phyloP scores from a whole-genome alignment of 53 echinoderm and acorn worm genomes.

The Astropecten irregularis region DNA sequence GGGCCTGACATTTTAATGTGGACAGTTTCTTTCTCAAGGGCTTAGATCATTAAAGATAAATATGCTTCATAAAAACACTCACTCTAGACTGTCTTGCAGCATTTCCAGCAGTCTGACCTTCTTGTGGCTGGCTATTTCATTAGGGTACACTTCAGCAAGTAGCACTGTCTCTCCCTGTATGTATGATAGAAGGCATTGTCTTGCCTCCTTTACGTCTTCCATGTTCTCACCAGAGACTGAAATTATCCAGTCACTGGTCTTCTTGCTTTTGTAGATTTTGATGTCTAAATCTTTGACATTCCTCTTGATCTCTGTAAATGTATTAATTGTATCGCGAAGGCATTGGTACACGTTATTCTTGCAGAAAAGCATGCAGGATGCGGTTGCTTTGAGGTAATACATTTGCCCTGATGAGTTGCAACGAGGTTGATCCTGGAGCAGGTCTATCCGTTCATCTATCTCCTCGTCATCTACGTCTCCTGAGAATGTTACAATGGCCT shows the following conservation, averaged over 20 bases:
- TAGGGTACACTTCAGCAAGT: not conserved
- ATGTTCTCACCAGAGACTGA: not conserved
- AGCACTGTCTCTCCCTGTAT: slow-evolving; percentile 27
- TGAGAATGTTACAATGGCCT: slow-evolving; percentile 47
- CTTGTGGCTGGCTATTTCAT: slow-evolving; percentile 1
- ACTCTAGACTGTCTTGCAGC: not conserved
- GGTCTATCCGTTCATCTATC: not conserved
- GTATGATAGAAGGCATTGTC: slow-evolving; percentile 9
- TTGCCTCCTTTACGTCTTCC: slow-evolving; percentile 20
- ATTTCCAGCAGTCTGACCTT: not conserved
- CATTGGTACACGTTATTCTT: not conserved
- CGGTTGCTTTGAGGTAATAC: slow-evolving; percentile 7
- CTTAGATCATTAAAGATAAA: too few relatives aligned
- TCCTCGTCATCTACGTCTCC: slow-evolving; percentile 8
- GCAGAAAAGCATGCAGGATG: slow-evolving; percentile 51
- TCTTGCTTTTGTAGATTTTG: slow-evolving; percentile 25
- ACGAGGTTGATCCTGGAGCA: not conserved
- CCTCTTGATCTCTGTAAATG: too few relatives aligned
- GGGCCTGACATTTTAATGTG: too few relatives aligned
- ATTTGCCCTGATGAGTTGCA: slow-evolving; percentile 11
- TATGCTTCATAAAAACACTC: too few relatives aligned
- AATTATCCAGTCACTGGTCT: slow-evolving; percentile 31
- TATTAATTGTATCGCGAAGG: too few relatives aligned
- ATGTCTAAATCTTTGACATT: not conserved
- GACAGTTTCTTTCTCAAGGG: too few relatives aligned